These are phyloP conservation scores for Gobiocypris rarus DNA, from an alignment of 2,113 vertebrate species.

Conservation along the genomic window DNA sequence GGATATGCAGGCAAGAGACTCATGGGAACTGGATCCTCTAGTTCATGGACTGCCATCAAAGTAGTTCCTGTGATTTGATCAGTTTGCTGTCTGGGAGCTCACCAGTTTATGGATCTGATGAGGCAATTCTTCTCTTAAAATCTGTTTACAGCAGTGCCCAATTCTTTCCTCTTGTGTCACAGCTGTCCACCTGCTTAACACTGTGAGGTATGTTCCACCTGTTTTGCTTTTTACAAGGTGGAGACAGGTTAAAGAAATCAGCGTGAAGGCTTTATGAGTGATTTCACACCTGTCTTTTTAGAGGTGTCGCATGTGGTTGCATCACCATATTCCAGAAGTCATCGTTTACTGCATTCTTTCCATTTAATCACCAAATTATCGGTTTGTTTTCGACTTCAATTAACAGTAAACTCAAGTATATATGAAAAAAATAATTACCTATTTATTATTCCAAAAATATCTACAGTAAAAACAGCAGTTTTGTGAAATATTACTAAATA, in stretches of 20 bases:
- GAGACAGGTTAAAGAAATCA: constrained; percentile 3
- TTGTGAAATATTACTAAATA: too few relatives aligned
- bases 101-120: constrained; percentile 20
- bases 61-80: constrained; percentile 27
- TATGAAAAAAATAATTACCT: not conserved
- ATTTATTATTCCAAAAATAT: not conserved
- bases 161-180: constrained; percentile 38
- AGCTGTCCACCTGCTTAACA: constrained; percentile 9
- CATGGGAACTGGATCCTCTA: constrained; percentile 1
- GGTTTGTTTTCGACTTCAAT: not conserved
- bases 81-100: not conserved
- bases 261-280: not conserved
- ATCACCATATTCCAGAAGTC: not conserved
- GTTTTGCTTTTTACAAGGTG: constrained; percentile 33
- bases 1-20: not conserved
- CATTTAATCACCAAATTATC: not conserved
- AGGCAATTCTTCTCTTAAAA: constrained; percentile 7
- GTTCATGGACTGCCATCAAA: constrained; percentile 20
- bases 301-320: not conserved
- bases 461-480: too few relatives aligned
- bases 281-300: constrained; percentile 11
- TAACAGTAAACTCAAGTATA: not conserved
- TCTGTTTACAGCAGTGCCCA: constrained; percentile 3
- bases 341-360: not conserved
- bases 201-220: constrained; percentile 22